Conservation (phyloP, 2,888 invertebrate genomes). For the Lasioglossum lativentre region DNA sequence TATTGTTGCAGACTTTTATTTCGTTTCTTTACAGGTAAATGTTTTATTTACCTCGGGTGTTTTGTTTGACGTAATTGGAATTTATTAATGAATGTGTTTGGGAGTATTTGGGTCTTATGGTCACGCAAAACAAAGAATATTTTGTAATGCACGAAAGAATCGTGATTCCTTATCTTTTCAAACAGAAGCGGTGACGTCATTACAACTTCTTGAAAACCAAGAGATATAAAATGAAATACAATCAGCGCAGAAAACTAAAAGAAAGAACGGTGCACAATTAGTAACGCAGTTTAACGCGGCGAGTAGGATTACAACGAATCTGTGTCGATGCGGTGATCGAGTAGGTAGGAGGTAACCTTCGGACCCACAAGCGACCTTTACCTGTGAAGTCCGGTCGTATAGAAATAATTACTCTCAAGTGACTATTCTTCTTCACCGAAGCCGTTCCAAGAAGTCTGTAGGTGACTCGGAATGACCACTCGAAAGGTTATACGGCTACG, state of each 20-base stretch:
- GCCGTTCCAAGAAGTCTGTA: constrained; percentile 67
- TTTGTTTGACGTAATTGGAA: neutral
- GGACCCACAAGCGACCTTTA: constrained; percentile 77
- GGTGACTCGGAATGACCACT: constrained; percentile 54
- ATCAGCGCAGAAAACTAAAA: constrained; percentile 7
- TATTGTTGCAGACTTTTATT: constrained; percentile 12
- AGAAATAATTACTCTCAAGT: constrained; percentile 70
- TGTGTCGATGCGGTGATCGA: constrained; percentile 59
- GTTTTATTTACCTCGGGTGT: neutral
- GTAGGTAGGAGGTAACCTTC: constrained; percentile 75
- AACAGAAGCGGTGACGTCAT: constrained; percentile 47
- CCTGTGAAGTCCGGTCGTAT: constrained; percentile 69
- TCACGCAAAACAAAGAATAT: neutral
- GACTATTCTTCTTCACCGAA: constrained; percentile 62
- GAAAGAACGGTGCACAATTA: constrained; percentile 5
- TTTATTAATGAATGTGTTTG: neutral
- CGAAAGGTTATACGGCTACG: constrained; percentile 64
- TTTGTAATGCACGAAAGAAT: neutral
- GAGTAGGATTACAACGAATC: constrained; percentile 61
- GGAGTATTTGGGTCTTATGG: neutral
- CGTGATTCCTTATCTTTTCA: constrained; percentile 17
- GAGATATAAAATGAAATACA: neutral
- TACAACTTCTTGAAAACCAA: constrained; percentile 16
- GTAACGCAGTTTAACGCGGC: constrained; percentile 43
- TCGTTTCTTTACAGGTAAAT: neutral